These are phyloP conservation scores for Hydrozoanthus tunicans DNA, from an alignment of 64 coral and sea anemone genomes.

Conservation along the genomic window DNA sequence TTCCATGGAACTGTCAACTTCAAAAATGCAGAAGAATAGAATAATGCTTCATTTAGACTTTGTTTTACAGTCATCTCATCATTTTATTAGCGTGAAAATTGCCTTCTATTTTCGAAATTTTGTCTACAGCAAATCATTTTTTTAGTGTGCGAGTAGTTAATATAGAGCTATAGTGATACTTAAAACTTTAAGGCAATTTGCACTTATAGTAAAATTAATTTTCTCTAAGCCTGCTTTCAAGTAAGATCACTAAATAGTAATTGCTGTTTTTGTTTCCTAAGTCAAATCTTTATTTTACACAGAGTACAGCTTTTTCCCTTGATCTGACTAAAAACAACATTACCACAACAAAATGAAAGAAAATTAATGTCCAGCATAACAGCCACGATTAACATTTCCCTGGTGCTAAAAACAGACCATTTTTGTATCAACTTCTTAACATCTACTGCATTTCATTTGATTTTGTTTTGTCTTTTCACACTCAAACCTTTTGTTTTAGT, in stretches of 20 bases:
- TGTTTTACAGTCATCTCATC: constrained; percentile 16
- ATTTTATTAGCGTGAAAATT: not conserved
- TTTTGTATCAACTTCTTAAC: not conserved
- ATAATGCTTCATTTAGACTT: not conserved
- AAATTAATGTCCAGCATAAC: not conserved
- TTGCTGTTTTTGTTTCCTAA: not conserved
- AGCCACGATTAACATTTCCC: not conserved
- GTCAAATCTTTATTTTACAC: not conserved
- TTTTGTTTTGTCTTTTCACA: not conserved
- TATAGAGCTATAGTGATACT: too few relatives aligned
- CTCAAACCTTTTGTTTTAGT: not conserved
- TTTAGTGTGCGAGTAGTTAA: too few relatives aligned
- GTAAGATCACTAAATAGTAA: not conserved
- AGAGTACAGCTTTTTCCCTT: not conserved
- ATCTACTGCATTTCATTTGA: not conserved
- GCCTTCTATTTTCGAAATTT: too few relatives aligned
- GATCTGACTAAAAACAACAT: not conserved
- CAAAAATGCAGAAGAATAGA: constrained; percentile 10
- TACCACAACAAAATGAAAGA: not conserved
- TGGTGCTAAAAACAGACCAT: not conserved
- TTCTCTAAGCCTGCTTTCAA: not conserved
- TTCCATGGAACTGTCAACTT: constrained; percentile 57
- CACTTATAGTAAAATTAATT: not conserved
- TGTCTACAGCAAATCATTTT: too few relatives aligned
- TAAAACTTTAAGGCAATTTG: not conserved